Base-by-base conservation (phyloP, 35 echinoderm and acorn worm species). In the Diadema setosum region DNA sequence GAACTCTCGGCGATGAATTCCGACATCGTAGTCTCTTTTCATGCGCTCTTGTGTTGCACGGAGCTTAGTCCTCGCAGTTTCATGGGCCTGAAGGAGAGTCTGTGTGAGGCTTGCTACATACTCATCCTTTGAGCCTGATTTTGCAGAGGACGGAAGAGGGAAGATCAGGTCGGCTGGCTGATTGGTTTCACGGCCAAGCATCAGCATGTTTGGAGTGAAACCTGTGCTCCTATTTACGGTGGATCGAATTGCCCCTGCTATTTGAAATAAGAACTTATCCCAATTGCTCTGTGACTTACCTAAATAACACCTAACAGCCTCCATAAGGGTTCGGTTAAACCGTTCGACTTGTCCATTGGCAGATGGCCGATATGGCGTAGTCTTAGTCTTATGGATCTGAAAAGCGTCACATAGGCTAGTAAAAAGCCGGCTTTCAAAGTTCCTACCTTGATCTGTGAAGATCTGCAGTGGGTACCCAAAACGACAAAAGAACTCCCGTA, bases 141-240 rank as follows among this genome's bases (percentile, higher is more conserved):
- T 46, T 44, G 16, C 36, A 1, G 61, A 45, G 30, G 30, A 5
- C 4, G 40, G 58, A 5, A 42, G 33, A 14, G 58, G 81, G 39
- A 82, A 87, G 26, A 93, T 70, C 14, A 88, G 59, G 44, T 93
- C 91, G n/a, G 84, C 84, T 24, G 91, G 91, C 37, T 82, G 3
- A 30, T 82, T 87, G 15, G 86, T 67, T 32, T 93, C 85, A 17
- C 91, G 32, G 2, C 91, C 91, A 32, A 88, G 40, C 84, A 93
- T 93, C 75, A 88, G 3, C 45, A 3, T 27, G 37, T 93, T 93
- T 5, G 91, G 74, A 2, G 42, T 93, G 3, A 21, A 60, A 17
- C 91, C 91, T 1, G 91, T 93, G 37, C 84, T 88, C 18, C 84
- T 17, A 29, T 93, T 93, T 7, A 93, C 84, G 15, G 90, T 92